phyloP scores from a whole-genome alignment of 2,113 vertebrate genomes.

The Nothocercus nigrocapillus region DNA sequence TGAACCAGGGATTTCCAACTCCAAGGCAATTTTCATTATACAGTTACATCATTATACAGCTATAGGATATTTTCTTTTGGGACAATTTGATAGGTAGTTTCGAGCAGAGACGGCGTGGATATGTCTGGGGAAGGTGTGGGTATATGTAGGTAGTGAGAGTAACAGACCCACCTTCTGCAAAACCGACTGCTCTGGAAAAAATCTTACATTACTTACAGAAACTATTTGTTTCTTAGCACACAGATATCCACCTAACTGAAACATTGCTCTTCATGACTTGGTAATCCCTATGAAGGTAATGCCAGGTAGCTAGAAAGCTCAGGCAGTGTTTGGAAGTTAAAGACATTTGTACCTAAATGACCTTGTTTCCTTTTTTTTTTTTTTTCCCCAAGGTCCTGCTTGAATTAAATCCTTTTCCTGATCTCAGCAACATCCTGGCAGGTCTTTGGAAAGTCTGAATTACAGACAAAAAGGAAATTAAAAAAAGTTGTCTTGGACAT shows the following conservation, averaged over 20 bases:
- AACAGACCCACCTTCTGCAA: neutral
- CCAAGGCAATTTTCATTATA: constrained; percentile 22
- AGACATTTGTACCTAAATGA: neutral
- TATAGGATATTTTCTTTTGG: neutral
- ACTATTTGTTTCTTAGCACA: neutral
- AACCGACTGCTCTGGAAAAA: neutral
- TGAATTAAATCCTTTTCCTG: neutral
- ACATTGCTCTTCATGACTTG: neutral
- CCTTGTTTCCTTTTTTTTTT: too few relatives aligned
- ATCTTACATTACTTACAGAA: neutral
- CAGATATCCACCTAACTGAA: neutral
- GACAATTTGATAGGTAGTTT: constrained; percentile 12
- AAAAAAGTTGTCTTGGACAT: neutral
- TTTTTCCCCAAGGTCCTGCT: neutral
- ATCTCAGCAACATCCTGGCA: neutral
- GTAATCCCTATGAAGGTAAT: neutral
- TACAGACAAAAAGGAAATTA: constrained; percentile 22
- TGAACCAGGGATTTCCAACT: constrained; percentile 2
- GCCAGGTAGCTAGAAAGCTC: neutral
- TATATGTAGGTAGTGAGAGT: neutral
- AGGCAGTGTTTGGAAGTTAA: neutral
- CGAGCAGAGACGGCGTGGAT: neutral
- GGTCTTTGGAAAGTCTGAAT: neutral
- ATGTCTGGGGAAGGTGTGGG: neutral
- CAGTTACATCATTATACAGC: neutral